Conservation (phyloP, 2,797 vertebrate genomes). For the Hafferia zeledoni region DNA sequence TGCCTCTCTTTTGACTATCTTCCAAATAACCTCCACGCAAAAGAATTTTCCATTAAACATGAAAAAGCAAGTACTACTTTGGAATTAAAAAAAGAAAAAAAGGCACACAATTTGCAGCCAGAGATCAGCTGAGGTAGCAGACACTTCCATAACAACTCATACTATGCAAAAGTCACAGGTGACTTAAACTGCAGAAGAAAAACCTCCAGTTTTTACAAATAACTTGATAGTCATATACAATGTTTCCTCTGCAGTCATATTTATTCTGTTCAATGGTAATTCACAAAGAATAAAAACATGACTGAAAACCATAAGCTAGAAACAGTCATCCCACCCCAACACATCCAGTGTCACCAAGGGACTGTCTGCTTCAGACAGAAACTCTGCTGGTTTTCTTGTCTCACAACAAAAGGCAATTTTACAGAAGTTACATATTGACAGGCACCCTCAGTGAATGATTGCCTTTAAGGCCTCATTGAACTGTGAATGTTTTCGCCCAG, state of each 20-base stretch:
- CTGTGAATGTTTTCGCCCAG: background rate
- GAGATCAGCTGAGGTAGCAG: background rate
- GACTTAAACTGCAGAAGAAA: background rate
- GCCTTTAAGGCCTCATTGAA: background rate
- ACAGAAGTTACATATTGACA: background rate
- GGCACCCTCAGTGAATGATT: background rate
- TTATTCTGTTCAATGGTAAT: background rate
- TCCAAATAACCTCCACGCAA: background rate
- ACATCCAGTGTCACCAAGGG: background rate
- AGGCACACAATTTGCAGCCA: background rate
- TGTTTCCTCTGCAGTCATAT: background rate
- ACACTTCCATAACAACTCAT: background rate
- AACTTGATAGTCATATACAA: background rate
- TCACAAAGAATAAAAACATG: background rate
- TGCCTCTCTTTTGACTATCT: background rate
- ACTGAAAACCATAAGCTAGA: background rate
- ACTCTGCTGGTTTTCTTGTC: background rate
- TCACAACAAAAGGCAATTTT: background rate
- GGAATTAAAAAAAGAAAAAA: background rate
- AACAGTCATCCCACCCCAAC: background rate
- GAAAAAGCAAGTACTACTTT: background rate
- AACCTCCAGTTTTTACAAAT: background rate
- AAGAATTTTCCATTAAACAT: background rate
- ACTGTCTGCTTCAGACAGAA: background rate
- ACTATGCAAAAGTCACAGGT: background rate